Evolutionary conservation across 2,113 vertebrate genomes (phyloP), one percentile per base, ranked within the genome.

Genomic region (Psammodynastes pulverulentus): DNA sequence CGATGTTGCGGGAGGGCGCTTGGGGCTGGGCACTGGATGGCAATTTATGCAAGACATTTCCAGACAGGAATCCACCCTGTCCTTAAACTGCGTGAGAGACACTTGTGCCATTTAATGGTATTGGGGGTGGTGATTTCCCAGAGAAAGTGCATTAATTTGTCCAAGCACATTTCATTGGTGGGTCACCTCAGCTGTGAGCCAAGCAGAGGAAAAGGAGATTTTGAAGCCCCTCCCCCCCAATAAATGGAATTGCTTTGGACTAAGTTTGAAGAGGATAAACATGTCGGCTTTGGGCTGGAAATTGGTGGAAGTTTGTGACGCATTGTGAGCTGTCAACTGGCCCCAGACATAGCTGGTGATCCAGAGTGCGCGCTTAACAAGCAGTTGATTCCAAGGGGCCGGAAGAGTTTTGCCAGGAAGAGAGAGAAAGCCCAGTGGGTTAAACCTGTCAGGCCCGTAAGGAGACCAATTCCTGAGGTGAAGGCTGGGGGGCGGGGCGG

Each of bases 341-440:
- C 95, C 93, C 95, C 95, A 94, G 94, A 93, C 94, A 88, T 94
- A 94, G 95, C 96, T 97, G 94, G 92, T 95, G 93, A 93, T 79
- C 84, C 95, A 95, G 94, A 56, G 6, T 2, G 5, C 93, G 95
- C 95, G 97, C 93, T 95, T 94, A 96, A 94, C 96, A 96, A 92
- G 72, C 88, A 92, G 52, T 3, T 10, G 92, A 48, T 67, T 53
- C 95, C 92, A 96, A 94, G 95, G 94, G 93, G 93, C 91, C 93
- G 86, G 95, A 94, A 89, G 49, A 93, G 62, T 94, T 92, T 95
- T 97, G 92, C 90, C 91, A 94, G 93, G 89, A 39, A 90, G 19
- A 91, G 2, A 9, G 95, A 89, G 72, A 58, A 89, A 90, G 94
- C 15, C 90, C 67, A 19, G 17, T 15, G n/a, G 67, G 67, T 7